These are phyloP conservation scores for Falco concolor DNA, from an alignment of 2,797 vertebrate genomes.

Conservation along the genomic window DNA sequence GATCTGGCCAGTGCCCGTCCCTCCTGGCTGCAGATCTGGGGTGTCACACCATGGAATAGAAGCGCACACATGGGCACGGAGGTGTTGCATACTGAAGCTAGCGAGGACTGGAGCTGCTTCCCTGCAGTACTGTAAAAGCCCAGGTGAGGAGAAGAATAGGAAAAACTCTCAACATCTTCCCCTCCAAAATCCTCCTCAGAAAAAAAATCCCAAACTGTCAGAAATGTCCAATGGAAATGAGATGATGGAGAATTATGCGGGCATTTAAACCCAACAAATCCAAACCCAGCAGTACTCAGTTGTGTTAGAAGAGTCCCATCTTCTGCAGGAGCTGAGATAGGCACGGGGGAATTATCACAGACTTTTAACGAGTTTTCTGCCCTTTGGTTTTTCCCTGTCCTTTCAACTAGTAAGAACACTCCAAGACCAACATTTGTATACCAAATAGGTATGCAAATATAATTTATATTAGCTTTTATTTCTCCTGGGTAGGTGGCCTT, in stretches of 20 bases:
- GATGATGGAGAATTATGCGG: background rate
- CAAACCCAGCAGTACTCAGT: background rate
- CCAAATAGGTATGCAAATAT: background rate
- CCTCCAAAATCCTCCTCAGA: background rate
- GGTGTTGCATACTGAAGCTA: background rate
- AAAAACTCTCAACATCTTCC: background rate
- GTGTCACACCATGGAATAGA: background rate
- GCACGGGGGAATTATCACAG: background rate
- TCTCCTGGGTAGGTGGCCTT: background rate
- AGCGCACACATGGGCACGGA: rapidly evolving
- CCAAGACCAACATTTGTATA: background rate
- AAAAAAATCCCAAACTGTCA: background rate
- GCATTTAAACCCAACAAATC: background rate
- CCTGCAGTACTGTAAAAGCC: background rate
- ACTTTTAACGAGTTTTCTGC: background rate
- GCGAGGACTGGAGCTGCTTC: background rate
- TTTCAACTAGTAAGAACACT: background rate
- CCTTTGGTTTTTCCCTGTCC: background rate
- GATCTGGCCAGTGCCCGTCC: background rate
- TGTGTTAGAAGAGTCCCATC: background rate
- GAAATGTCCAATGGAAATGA: background rate
- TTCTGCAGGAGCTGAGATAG: background rate
- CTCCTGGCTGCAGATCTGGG: background rate
- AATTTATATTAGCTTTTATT: background rate
- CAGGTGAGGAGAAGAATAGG: background rate